Evolutionary conservation across 2,113 vertebrate species (phyloP).

Genomic region (Ardeotis arabs): DNA sequence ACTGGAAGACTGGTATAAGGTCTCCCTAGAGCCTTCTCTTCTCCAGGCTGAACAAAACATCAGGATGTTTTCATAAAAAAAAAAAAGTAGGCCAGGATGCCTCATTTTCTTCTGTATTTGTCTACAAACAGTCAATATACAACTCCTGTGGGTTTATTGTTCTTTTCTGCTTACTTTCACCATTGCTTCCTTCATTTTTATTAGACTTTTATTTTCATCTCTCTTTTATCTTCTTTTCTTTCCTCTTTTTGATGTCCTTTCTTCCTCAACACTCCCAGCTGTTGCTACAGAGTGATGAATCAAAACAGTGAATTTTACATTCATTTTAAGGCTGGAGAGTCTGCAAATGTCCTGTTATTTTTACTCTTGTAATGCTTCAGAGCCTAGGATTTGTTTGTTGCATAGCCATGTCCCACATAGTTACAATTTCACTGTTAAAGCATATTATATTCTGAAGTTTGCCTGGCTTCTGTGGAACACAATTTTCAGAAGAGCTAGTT

Average conservation of each 20-base stretch:
- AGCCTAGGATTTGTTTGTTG: not conserved
- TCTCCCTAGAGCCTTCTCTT: no score
- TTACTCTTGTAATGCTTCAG: not conserved
- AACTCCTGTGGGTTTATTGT: not conserved
- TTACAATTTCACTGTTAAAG: not conserved
- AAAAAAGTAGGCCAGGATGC: not conserved
- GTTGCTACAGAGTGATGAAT: not conserved
- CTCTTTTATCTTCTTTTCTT: not conserved
- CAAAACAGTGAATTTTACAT: not conserved
- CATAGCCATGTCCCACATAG: not conserved
- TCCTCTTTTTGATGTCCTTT: not conserved
- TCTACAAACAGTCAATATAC: accelerated
- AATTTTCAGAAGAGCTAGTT: not conserved
- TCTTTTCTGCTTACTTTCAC: not conserved
- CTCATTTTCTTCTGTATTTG: not conserved
- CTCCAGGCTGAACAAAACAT: no score
- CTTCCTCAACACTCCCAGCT: not conserved
- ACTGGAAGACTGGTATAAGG: no score
- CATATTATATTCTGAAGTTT: not conserved
- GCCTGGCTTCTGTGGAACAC: not conserved
- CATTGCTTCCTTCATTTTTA: not conserved
- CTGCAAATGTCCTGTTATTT: not conserved
- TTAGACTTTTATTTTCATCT: not conserved
- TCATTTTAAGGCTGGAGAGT: not conserved
- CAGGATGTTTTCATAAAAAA: not conserved